These are phyloP conservation scores for Choloepus hoffmanni DNA, from an alignment of 2,113 vertebrate genomes.

Conservation along the genomic window DNA sequence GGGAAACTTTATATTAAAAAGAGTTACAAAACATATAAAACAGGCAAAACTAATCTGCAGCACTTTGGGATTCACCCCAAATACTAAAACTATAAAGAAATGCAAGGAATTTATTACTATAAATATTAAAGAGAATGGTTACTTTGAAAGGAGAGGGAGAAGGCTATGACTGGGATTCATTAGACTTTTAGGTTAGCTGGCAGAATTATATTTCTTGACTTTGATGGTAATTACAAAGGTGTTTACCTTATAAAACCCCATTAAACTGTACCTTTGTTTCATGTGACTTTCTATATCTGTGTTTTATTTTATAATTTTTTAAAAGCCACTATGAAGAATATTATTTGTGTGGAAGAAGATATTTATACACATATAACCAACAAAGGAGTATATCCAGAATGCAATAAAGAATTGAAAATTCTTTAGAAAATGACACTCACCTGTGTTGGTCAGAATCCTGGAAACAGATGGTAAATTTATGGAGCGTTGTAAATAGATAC, in stretches of 20 bases:
- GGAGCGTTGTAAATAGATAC: neutral
- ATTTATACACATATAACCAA: neutral
- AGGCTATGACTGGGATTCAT: neutral
- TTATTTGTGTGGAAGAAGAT: neutral
- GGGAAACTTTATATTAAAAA: neutral
- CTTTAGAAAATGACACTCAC: neutral
- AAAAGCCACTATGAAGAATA: neutral
- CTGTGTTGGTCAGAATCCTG: neutral
- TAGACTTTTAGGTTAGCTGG: neutral
- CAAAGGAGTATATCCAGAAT: neutral
- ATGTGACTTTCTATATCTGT: neutral
- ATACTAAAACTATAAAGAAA: neutral
- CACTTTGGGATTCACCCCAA: neutral
- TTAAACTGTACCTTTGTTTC: neutral
- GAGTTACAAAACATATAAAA: neutral
- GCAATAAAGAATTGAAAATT: neutral
- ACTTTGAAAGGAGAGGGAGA: neutral
- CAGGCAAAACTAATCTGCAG: neutral
- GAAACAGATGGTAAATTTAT: neutral
- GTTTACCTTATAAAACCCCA: neutral
- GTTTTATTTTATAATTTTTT: conserved; percentile 12
- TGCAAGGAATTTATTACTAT: neutral
- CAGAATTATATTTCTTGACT: neutral
- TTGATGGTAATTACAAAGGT: neutral
- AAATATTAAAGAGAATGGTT: neutral